Evolutionary conservation across 2,888 invertebrate species (phyloP).

Genomic region (Heliconius ethilla): DNA sequence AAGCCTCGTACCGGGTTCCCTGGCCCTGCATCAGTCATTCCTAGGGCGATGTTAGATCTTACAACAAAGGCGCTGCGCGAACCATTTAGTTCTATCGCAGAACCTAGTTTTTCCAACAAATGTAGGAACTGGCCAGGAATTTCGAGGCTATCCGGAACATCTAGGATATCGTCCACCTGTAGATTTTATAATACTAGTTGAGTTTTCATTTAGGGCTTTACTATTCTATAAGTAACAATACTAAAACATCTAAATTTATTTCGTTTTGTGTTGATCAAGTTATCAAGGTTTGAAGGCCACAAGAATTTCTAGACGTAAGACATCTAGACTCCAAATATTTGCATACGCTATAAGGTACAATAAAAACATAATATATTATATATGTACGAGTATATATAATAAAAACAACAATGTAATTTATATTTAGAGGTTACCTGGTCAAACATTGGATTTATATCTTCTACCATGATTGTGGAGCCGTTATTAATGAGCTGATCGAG

Average conservation of each 20-base stretch:
- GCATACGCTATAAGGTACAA: too few species aligned
- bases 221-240: not conserved
- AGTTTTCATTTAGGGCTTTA: not conserved
- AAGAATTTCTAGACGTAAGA: not conserved
- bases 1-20: conserved; percentile 62
- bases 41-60: conserved; percentile 64
- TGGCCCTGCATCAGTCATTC: conserved; percentile 64
- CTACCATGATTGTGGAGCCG: conserved; percentile 53
- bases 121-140: conserved; percentile 67
- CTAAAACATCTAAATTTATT: not conserved
- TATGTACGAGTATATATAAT: not conserved
- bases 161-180: conserved; percentile 66
- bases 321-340: too few species aligned
- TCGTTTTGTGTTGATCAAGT: not conserved
- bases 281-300: not conserved
- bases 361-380: too few species aligned
- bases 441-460: conserved; percentile 59
- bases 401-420: not conserved
- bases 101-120: conserved; percentile 65
- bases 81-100: conserved; percentile 60
- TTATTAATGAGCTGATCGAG: conserved; percentile 60
- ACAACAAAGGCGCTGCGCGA: conserved; percentile 53
- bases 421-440: conserved; percentile 56
- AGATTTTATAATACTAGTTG: not conserved
- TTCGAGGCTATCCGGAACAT: conserved; percentile 53